phyloP scores from a whole-genome alignment of 2,888 invertebrate genomes.

The Cephonodes hylas region DNA sequence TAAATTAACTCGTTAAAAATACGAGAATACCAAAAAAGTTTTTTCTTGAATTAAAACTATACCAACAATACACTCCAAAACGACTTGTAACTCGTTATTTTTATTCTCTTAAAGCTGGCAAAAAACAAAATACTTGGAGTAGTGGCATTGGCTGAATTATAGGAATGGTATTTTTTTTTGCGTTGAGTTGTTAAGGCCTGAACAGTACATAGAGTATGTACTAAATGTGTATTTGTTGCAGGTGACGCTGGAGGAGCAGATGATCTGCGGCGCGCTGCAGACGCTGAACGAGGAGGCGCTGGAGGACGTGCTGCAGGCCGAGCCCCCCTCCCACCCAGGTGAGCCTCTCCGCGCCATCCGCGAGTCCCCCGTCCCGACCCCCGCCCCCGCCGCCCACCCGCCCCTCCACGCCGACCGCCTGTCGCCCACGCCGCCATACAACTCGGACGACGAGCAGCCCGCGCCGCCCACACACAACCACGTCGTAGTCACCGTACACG shows the following conservation, averaged over 20 bases:
- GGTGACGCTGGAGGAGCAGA: conserved; percentile 96
- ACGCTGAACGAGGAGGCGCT: conserved; percentile 96
- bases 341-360: conserved; percentile 66
- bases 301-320: conserved; percentile 92
- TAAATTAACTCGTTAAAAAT: too few species aligned
- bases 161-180: too few species aligned
- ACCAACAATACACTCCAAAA: too few species aligned
- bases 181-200: too few species aligned
- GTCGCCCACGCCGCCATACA: conserved; percentile 20
- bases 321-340: conserved; percentile 80
- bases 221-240: conserved; percentile 46
- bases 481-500: conserved; percentile 57
- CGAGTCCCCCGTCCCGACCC: conserved; percentile 46
- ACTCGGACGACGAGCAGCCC: conserved; percentile 22
- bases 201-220: too few species aligned
- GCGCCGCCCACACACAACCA: conserved; percentile 32
- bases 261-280: conserved; percentile 96
- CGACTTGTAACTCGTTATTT: too few species aligned
- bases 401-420: conserved; percentile 23
- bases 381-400: conserved; percentile 31
- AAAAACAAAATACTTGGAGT: too few species aligned
- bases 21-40: too few species aligned
- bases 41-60: too few species aligned
- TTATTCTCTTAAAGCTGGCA: too few species aligned
- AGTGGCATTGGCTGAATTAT: too few species aligned